Evolutionary conservation across 2,797 vertebrate genomes (phyloP).

Genomic region (Gadopsis bispinosus): DNA sequence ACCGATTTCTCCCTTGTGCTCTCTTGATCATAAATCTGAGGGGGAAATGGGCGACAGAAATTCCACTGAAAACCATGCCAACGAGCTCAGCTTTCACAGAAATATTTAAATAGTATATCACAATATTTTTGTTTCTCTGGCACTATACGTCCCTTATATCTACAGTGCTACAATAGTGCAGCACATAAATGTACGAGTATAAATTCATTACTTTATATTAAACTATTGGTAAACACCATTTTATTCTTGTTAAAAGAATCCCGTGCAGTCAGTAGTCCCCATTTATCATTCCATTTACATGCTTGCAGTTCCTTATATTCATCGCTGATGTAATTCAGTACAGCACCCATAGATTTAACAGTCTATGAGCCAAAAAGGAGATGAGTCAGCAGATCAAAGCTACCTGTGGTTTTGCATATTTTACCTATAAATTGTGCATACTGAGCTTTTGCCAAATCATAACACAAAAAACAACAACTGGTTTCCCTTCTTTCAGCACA

Average conservation of each 20-base stretch:
- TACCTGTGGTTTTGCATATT: conserved; percentile 49
- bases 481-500: conserved; percentile 10
- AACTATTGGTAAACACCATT: background rate
- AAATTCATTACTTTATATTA: conserved; percentile 4
- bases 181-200: background rate
- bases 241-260: conserved; percentile 11
- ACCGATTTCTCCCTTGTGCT: conserved; percentile 96
- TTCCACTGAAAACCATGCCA: background rate
- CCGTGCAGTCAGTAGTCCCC: conserved; percentile 4
- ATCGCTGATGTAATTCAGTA: conserved; percentile 35
- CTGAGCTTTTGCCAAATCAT: conserved; percentile 9
- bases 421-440: conserved; percentile 22
- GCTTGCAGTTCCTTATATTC: conserved; percentile 34
- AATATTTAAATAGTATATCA: background rate
- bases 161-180: background rate
- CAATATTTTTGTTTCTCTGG: background rate
- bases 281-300: conserved; percentile 48
- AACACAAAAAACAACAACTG: conserved; percentile 9
- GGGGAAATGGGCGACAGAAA: conserved; percentile 22
- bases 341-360: conserved; percentile 51
- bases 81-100: conserved; percentile 10
- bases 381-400: conserved; percentile 30
- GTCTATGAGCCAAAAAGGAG: conserved; percentile 51
- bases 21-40: conserved; percentile 98
- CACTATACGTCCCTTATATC: background rate